A percentile compares a stretch with the other conserved stretches of the same genome.
phyloP scores from a whole-genome alignment of 2,797 vertebrate species.

The Cossypha niveicapilla region DNA sequence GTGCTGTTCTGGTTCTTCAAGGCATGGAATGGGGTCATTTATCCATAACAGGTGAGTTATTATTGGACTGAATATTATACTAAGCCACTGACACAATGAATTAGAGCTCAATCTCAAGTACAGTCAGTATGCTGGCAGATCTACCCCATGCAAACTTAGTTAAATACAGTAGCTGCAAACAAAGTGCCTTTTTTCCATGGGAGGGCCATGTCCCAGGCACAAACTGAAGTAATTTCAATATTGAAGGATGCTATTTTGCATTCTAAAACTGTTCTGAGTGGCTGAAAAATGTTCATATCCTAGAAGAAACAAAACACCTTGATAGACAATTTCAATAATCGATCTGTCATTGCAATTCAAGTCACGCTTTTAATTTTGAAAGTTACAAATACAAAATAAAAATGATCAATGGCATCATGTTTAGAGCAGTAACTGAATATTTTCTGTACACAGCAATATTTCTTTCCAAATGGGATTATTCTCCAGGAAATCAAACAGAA shows the following conservation, averaged over 20 bases:
- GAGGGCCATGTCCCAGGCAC: constrained; percentile 68
- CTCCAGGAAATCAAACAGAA: constrained; percentile 72
- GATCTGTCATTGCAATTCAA: constrained; percentile 79
- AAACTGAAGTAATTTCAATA: constrained; percentile 63
- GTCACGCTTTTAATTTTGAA: constrained; percentile 78
- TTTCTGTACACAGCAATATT: constrained; percentile 69
- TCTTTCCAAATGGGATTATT: constrained; percentile 71
- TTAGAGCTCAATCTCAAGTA: constrained; percentile 62
- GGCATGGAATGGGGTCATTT: constrained; percentile 66
- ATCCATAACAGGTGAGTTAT: constrained; percentile 35
- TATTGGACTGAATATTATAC: constrained; percentile 52
- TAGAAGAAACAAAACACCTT: constrained; percentile 70
- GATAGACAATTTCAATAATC: constrained; percentile 73
- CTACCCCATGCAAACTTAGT: constrained; percentile 68
- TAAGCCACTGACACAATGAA: constrained; percentile 52
- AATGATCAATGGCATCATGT: constrained; percentile 73
- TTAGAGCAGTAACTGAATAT: constrained; percentile 71
- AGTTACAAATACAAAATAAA: constrained; percentile 77
- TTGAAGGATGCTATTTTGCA: constrained; percentile 54
- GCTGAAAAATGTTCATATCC: constrained; percentile 64
- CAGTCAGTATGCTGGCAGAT: constrained; percentile 66
- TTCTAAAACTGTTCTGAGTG: constrained; percentile 64
- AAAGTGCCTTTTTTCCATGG: constrained; percentile 69
- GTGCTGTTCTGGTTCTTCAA: constrained; percentile 68
- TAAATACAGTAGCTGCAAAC: constrained; percentile 73